A percentile compares a stretch with the other conserved stretches of the same genome.
Evolutionary conservation across 2,113 vertebrate genomes (phyloP).

Genomic region (Aix galericulata): DNA sequence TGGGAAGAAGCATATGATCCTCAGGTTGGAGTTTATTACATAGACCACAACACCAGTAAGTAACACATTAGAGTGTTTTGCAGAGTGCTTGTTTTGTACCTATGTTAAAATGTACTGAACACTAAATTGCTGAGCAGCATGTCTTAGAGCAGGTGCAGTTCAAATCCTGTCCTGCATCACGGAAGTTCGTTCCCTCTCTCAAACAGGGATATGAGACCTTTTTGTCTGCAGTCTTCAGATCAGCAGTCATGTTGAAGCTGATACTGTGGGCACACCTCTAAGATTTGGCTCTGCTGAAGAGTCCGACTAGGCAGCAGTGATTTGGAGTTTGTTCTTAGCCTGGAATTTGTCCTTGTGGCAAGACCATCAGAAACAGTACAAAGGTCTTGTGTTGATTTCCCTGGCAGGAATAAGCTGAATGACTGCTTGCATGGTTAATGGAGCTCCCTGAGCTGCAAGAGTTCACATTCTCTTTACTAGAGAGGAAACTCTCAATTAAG

Average conservation of each 20-base stretch:
- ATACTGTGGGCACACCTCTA: not conserved
- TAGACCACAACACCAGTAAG: constrained; percentile 99
- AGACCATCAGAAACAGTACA: constrained; percentile 1
- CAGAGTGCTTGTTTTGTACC: not conserved
- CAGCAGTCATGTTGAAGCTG: not conserved
- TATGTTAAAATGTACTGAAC: not conserved
- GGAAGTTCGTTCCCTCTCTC: not conserved
- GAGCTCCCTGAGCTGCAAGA: not conserved
- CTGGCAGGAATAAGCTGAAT: not conserved
- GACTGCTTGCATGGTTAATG: not conserved
- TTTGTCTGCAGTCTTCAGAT: not conserved
- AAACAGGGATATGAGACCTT: not conserved
- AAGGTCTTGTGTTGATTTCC: constrained; percentile 24
- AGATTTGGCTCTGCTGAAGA: not conserved
- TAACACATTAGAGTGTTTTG: not conserved
- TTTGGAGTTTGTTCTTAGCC: constrained; percentile 43
- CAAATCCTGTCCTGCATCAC: not conserved
- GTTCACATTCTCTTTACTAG: not conserved
- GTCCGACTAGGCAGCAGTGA: not conserved
- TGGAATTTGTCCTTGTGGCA: constrained; percentile 50
- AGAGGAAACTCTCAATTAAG: not conserved
- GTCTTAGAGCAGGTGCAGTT: not conserved
- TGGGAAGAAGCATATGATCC: constrained; percentile 97
- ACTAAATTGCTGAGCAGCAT: not conserved
- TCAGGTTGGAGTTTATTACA: constrained; percentile 93